Conservation (phyloP, 2,888 invertebrate genomes). For the Lasius platythorax region DNA sequence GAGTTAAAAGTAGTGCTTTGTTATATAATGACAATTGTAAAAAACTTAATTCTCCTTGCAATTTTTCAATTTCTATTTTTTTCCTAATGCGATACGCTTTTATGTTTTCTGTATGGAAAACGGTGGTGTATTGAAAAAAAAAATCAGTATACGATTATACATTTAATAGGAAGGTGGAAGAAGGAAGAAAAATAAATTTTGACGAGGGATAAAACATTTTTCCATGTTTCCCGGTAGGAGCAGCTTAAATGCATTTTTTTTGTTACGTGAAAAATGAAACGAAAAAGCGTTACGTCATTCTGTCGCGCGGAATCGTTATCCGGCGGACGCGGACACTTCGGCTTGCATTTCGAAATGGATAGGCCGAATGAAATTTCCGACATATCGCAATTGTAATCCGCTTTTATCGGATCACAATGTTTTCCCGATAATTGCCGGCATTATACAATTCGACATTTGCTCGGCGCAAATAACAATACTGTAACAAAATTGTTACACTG, state of each 20-base stretch:
- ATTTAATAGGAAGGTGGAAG: not conserved
- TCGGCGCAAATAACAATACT: slow-evolving; percentile 34
- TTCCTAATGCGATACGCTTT: not conserved
- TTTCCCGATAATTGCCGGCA: slow-evolving; percentile 50
- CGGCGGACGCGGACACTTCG: slow-evolving; percentile 16
- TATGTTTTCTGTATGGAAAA: not conserved
- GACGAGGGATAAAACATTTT: slow-evolving; percentile 9
- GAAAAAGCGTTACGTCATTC: slow-evolving; percentile 45
- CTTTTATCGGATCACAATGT: slow-evolving; percentile 39
- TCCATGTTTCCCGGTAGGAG: slow-evolving; percentile 12
- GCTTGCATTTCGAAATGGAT: slow-evolving; percentile 28
- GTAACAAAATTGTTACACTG: slow-evolving; percentile 34
- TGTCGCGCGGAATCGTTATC: slow-evolving; percentile 36
- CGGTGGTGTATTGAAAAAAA: not conserved
- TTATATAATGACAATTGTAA: not conserved
- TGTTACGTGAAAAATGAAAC: slow-evolving; percentile 40
- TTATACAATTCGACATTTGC: slow-evolving; percentile 41
- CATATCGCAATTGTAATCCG: slow-evolving; percentile 43
- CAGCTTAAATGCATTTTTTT: slow-evolving; percentile 36
- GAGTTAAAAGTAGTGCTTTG: not conserved
- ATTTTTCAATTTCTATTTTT: not conserved
- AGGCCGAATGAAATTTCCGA: slow-evolving; percentile 34
- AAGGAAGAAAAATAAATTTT: not conserved
- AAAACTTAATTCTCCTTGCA: not conserved
- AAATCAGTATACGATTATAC: not conserved